Percentiles rank a stretch among this genome's conserved stretches.
Evolutionary conservation across 1,140 invertebrate genomes (phyloP).

Genomic region (Probaryconus sp.): DNA sequence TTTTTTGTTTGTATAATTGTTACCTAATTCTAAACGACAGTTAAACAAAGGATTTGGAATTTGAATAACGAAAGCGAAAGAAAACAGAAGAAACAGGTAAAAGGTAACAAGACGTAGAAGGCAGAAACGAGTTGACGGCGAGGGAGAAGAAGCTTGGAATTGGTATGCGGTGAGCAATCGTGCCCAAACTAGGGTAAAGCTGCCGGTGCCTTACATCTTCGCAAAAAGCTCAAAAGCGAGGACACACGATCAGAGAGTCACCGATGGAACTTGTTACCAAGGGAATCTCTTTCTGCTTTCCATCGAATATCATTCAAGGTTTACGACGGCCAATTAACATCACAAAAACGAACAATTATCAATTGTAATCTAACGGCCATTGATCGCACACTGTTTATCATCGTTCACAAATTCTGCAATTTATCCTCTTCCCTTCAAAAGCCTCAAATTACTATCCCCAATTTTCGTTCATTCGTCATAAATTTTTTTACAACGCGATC

Average conservation of each 20-base stretch:
- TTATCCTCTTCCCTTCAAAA: too few species aligned
- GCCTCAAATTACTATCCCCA: too few species aligned
- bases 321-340: slow-evolving; percentile 26
- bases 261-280: slow-evolving; percentile 41
- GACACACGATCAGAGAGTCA: slow-evolving; percentile 23
- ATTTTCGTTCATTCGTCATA: too few species aligned
- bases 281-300: slow-evolving; percentile 26
- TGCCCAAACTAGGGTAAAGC: slow-evolving; percentile 50
- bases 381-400: slow-evolving; percentile 2
- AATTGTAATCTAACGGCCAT: slow-evolving; percentile 1
- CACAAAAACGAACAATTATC: slow-evolving; percentile 26
- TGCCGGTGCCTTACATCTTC: slow-evolving; percentile 45
- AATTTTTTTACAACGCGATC: too few species aligned
- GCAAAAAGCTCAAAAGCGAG: slow-evolving; percentile 50
- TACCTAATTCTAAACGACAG: too few species aligned
- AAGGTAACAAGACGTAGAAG: slow-evolving; percentile 25
- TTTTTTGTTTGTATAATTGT: too few species aligned
- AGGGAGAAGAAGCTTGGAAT: slow-evolving; percentile 22
- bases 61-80: slow-evolving; percentile 3
- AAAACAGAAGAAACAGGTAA: slow-evolving; percentile 5
- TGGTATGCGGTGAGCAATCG: slow-evolving; percentile 39
- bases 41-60: slow-evolving; percentile 9
- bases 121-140: slow-evolving; percentile 9
- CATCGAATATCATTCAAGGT: slow-evolving; percentile 20
- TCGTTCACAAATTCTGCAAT: background rate